phyloP scores from a whole-genome alignment of 2,888 invertebrate species.

The Mellilla xanthometata region DNA sequence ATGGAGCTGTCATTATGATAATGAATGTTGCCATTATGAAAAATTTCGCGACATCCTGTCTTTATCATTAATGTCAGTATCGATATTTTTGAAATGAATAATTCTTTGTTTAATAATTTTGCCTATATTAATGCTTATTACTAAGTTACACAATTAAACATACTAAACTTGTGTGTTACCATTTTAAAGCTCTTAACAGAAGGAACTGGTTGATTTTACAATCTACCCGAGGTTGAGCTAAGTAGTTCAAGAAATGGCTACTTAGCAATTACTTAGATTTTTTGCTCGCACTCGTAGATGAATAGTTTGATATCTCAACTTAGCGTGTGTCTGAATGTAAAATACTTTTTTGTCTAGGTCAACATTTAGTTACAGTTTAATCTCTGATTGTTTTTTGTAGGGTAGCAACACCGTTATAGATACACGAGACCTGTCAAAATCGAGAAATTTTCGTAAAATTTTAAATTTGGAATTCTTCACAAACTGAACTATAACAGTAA shows the following conservation, averaged over 20 bases:
- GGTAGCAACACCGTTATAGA: conserved; percentile 11
- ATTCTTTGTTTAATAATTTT: neutral
- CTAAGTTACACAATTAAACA: neutral
- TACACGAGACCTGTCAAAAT: neutral
- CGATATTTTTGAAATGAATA: neutral
- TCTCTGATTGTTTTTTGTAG: conserved; percentile 22
- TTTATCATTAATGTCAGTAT: neutral
- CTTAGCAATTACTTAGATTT: conserved; percentile 25
- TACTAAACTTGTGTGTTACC: neutral
- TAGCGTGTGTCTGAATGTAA: conserved; percentile 23
- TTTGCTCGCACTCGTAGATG: conserved; percentile 25
- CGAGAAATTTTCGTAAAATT: conserved; percentile 2
- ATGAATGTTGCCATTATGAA: conserved; percentile 19
- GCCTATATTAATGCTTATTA: neutral
- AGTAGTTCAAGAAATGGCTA: conserved; percentile 27
- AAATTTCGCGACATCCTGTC: conserved; percentile 2
- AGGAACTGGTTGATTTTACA: conserved; percentile 13
- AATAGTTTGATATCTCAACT: conserved; percentile 30
- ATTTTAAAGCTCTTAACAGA: conserved; percentile 9
- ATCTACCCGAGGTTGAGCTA: conserved; percentile 9
- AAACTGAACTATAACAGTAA: conserved; percentile 21
- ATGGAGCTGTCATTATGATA: conserved; percentile 17
- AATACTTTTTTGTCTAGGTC: conserved; percentile 25
- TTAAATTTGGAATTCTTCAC: conserved; percentile 17
- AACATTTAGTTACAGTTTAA: conserved; percentile 27